phyloP scores from a whole-genome alignment of 2,888 invertebrate species.

The Mimachlamys varia region DNA sequence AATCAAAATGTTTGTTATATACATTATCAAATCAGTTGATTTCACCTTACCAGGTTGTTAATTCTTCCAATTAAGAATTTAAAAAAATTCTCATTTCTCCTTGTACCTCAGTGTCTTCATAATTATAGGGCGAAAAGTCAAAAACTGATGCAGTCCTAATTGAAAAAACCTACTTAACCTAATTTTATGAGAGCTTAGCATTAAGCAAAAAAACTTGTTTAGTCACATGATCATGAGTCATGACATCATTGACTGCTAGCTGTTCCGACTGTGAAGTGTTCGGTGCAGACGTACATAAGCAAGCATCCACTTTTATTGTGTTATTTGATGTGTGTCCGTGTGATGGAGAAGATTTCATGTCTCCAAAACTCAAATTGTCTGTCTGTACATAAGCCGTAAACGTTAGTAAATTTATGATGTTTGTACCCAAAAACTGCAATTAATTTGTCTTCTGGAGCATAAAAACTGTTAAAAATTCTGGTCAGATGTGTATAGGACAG shows the following conservation, averaged over 20 bases:
- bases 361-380: background rate
- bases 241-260: background rate
- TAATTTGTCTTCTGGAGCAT: background rate
- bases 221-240: background rate
- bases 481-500: background rate
- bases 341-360: background rate
- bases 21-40: too few relatives aligned
- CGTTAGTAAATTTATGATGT: background rate
- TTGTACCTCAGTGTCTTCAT: too few relatives aligned
- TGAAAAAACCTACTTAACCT: too few relatives aligned
- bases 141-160: too few relatives aligned
- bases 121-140: too few relatives aligned
- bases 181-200: too few relatives aligned
- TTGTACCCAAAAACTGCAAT: conserved; percentile 1
- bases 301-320: background rate
- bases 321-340: background rate
- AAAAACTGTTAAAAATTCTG: background rate
- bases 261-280: too few relatives aligned
- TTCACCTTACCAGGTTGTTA: too few relatives aligned
- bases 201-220: too few relatives aligned
- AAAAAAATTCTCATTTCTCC: too few relatives aligned
- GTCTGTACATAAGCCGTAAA: background rate
- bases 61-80: too few relatives aligned
- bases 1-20: too few relatives aligned
- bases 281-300: background rate